These are phyloP conservation scores for Pachyuromys duprasi DNA, from an alignment of 2,797 vertebrate species.

Conservation along the genomic window DNA sequence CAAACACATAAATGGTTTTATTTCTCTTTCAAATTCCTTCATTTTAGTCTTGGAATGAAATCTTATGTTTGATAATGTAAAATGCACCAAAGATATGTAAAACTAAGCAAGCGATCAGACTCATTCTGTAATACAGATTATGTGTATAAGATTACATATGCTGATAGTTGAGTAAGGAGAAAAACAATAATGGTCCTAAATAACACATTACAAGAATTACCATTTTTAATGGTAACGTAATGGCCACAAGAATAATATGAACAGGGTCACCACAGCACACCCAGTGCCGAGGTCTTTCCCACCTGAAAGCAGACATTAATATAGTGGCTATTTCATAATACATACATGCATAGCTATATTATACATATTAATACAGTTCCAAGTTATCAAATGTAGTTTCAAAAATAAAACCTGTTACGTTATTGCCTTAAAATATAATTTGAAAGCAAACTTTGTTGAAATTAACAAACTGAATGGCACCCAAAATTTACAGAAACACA, in stretches of 20 bases:
- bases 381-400: not conserved
- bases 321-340: not conserved
- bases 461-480: not conserved
- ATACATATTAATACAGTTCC: not conserved
- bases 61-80: slow-evolving; percentile 50
- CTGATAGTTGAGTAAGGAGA: not conserved
- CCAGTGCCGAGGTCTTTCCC: not conserved
- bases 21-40: slow-evolving; percentile 39
- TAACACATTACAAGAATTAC: slow-evolving; percentile 8
- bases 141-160: not conserved
- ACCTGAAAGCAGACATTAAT: not conserved
- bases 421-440: slow-evolving; percentile 25
- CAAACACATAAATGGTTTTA: slow-evolving; percentile 17
- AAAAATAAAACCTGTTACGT: not conserved
- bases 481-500: not conserved
- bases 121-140: not conserved
- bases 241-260: not conserved
- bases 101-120: slow-evolving; percentile 14
- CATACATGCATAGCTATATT: not conserved
- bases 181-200: not conserved
- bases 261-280: not conserved
- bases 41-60: slow-evolving; percentile 30
- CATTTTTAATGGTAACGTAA: slow-evolving; percentile 32
- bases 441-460: slow-evolving; percentile 8
- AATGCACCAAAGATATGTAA: slow-evolving; percentile 9